These are phyloP conservation scores for Alviniconcha marisindica DNA, from an alignment of 1,140 invertebrate genomes.

Conservation along the genomic window DNA sequence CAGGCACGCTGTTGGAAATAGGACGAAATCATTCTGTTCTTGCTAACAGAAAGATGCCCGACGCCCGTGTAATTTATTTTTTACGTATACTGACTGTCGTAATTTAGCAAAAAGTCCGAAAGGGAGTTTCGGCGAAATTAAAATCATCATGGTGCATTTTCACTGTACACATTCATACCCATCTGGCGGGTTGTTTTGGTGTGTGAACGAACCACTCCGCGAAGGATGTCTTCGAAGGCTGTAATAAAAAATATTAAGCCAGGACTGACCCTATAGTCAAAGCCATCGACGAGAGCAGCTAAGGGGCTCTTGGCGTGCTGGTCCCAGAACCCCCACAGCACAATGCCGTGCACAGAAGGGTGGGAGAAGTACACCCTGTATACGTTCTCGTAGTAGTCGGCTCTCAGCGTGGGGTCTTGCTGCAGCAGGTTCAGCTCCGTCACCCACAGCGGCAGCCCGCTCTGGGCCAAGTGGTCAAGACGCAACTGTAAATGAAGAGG, in stretches of 20 bases:
- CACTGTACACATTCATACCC: no score
- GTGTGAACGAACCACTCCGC: not conserved
- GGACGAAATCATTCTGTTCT: no score
- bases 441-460: conserved; percentile 62
- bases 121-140: no score
- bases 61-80: no score
- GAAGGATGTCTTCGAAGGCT: not conserved
- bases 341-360: conserved; percentile 60
- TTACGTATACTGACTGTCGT: no score
- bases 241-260: not conserved
- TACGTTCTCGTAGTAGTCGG: conserved; percentile 51
- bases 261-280: not conserved
- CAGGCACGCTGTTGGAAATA: no score
- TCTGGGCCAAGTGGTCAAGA: conserved; percentile 54
- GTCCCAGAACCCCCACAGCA: conserved; percentile 71
- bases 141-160: no score
- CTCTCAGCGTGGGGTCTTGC: conserved; percentile 49
- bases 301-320: not conserved
- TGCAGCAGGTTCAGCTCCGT: conserved; percentile 58
- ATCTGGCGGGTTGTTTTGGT: no score
- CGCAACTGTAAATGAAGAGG: no score
- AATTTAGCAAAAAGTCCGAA: no score
- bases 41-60: no score
- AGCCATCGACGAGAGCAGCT: not conserved
- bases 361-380: conserved; percentile 62